phyloP scores from a whole-genome alignment of 2,797 vertebrate genomes.

The Hylomyscus alleni region DNA sequence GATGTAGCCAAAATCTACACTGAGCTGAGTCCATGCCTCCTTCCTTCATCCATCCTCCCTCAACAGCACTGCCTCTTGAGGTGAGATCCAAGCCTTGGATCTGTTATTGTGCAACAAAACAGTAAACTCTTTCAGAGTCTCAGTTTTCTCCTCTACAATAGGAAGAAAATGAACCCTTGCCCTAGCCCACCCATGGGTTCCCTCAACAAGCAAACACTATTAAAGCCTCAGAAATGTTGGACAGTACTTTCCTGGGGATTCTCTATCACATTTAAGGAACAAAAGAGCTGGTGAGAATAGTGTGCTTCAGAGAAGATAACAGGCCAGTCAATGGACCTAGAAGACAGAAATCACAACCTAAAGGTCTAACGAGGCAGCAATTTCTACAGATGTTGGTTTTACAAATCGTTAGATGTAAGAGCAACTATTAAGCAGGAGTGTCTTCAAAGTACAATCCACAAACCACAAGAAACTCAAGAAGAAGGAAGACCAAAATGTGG shows the following conservation, averaged over 20 bases:
- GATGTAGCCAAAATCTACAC: not conserved
- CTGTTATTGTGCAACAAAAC: not conserved
- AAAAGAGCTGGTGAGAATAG: slow-evolving; percentile 61
- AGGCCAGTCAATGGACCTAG: slow-evolving; percentile 62
- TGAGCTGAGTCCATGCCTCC: rapidly evolving
- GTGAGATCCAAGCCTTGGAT: not conserved
- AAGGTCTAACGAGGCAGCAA: not conserved
- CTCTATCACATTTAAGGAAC: slow-evolving; percentile 73
- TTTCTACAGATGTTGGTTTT: slow-evolving; percentile 82
- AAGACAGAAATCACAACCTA: slow-evolving; percentile 79
- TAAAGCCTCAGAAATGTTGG: not conserved
- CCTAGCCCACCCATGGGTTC: no score
- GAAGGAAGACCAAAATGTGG: no score
- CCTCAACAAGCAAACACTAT: rapidly evolving
- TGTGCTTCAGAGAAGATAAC: slow-evolving; percentile 71
- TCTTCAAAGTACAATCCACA: no score
- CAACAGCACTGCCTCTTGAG: rapidly evolving
- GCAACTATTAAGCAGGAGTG: slow-evolving; percentile 83
- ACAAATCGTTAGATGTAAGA: slow-evolving; percentile 86
- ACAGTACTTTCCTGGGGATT: slow-evolving; percentile 52
- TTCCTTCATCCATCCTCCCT: not conserved
- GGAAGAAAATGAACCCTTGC: rapidly evolving
- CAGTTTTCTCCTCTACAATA: not conserved
- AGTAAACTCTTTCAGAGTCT: not conserved
- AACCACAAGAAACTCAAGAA: no score